Conservation (phyloP, 2,888 invertebrate genomes). For the Andrena flavipes region DNA sequence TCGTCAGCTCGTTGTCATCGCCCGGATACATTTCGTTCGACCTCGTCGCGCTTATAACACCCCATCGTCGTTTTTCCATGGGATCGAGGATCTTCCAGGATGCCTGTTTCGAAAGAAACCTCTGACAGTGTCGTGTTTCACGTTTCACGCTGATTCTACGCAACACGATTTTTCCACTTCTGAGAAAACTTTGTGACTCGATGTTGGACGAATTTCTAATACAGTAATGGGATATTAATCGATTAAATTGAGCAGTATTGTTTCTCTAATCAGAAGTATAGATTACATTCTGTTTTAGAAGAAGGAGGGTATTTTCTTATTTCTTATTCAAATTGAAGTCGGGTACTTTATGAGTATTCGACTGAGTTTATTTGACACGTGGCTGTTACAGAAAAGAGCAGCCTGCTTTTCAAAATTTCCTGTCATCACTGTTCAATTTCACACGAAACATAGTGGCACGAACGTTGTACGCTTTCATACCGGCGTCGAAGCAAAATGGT, state of each 20-base stretch:
- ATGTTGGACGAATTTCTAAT: too few relatives aligned
- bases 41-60: constrained; percentile 14
- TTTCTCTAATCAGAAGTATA: too few relatives aligned
- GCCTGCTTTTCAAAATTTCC: too few relatives aligned
- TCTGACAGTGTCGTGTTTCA: constrained; percentile 39
- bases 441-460: background rate
- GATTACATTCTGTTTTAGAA: too few relatives aligned
- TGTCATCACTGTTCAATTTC: background rate
- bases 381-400: too few relatives aligned
- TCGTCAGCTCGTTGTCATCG: constrained; percentile 63
- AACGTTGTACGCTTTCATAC: constrained; percentile 14
- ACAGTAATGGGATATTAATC: too few relatives aligned
- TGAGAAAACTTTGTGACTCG: background rate
- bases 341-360: too few relatives aligned
- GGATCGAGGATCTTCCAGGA: constrained; percentile 9
- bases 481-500: constrained; percentile 38
- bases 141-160: constrained; percentile 12
- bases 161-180: background rate
- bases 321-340: too few relatives aligned
- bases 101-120: background rate
- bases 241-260: too few relatives aligned
- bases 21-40: constrained; percentile 58
- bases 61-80: constrained; percentile 18
- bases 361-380: too few relatives aligned
- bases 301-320: too few relatives aligned